These are phyloP conservation scores for Chauna torquata DNA, from an alignment of 2,113 vertebrate genomes.

Conservation along the genomic window DNA sequence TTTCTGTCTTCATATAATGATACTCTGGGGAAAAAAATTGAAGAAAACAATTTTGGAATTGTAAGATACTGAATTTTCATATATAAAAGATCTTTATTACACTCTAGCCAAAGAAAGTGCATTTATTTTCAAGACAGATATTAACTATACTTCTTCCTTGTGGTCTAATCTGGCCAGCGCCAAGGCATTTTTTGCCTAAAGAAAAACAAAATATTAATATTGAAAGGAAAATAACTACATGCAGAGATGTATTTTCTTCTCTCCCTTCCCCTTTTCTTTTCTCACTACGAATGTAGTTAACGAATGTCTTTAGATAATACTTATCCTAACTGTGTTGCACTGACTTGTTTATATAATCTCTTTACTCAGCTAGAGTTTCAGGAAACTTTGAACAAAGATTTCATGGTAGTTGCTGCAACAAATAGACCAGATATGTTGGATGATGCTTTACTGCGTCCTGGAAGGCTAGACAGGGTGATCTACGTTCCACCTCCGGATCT, in stretches of 20 bases:
- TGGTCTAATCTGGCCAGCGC: not conserved
- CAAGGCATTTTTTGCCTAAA: not conserved
- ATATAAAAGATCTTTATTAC: not conserved
- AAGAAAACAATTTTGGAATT: not conserved
- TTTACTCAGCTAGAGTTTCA: constrained; percentile 80
- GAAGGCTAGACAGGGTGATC: constrained; percentile 91
- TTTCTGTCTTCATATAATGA: not conserved
- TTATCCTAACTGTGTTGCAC: not conserved
- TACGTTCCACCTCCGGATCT: constrained; percentile 91
- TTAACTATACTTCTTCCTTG: not conserved
- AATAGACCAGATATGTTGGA: constrained; percentile 92
- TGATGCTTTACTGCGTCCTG: constrained; percentile 91
- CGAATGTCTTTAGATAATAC: not conserved
- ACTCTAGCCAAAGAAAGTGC: not conserved
- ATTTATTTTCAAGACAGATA: not conserved
- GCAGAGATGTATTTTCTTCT: not conserved
- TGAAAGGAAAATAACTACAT: not conserved
- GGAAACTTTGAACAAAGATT: constrained; percentile 84
- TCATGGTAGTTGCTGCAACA: constrained; percentile 92
- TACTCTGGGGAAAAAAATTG: not conserved
- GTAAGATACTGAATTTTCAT: not conserved
- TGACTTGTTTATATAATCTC: not conserved
- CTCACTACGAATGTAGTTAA: not conserved
- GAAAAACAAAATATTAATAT: not conserved
- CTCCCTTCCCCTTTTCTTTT: not conserved